Conservation (phyloP, 2,113 vertebrate genomes). For the Mystacornis crossleyi region DNA sequence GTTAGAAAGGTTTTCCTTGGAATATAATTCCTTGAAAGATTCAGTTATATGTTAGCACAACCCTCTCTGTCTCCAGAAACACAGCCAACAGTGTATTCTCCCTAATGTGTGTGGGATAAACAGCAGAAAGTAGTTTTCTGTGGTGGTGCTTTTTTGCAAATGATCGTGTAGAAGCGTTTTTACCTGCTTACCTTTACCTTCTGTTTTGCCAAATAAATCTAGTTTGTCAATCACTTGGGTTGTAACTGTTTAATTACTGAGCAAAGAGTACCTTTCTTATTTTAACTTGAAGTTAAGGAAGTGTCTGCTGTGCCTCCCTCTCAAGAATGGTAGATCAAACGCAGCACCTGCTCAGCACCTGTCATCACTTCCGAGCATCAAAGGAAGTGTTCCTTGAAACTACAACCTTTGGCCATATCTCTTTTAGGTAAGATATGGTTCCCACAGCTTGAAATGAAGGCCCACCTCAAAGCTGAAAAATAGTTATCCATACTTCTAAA, state of each 20-base stretch:
- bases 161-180: neutral
- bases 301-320: neutral
- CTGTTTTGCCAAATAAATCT: neutral
- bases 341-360: neutral
- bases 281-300: neutral
- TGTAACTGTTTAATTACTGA: neutral
- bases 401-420: accelerated
- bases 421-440: neutral
- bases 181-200: neutral
- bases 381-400: neutral
- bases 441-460: neutral
- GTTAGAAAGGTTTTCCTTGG: neutral
- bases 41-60: neutral
- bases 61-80: neutral
- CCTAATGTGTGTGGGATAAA: accelerated
- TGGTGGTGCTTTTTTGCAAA: neutral
- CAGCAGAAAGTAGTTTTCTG: neutral
- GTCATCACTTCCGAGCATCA: neutral
- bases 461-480: neutral
- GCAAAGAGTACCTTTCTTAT: neutral
- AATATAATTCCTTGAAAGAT: neutral
- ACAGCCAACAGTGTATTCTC: neutral
- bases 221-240: neutral
- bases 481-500: neutral
- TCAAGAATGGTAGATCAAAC: neutral